phyloP scores from a whole-genome alignment of 2,797 vertebrate genomes.

The Alcedo quadribrachys region DNA sequence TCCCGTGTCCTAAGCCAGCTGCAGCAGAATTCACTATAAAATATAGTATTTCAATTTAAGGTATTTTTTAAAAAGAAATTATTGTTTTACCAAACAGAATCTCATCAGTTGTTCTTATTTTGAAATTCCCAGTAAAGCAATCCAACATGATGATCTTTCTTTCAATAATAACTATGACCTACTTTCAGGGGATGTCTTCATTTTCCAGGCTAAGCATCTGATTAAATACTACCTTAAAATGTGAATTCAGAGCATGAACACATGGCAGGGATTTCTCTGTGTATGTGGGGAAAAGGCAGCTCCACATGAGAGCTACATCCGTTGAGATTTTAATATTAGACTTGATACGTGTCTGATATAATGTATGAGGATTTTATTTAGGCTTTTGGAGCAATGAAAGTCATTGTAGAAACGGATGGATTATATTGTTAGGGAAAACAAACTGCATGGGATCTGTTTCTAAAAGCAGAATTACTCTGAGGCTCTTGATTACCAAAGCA shows the following conservation, averaged over 20 bases:
- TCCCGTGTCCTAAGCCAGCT: background rate
- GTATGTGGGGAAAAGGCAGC: background rate
- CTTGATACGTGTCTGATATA: background rate
- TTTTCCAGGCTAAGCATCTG: conserved; percentile 24
- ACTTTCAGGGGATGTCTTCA: background rate
- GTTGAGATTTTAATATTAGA: background rate
- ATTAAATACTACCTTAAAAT: conserved; percentile 35
- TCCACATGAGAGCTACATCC: background rate
- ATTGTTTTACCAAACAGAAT: background rate
- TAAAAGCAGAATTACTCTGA: background rate
- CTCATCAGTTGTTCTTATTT: background rate
- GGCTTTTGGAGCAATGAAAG: background rate
- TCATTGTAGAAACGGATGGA: background rate
- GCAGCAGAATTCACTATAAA: background rate
- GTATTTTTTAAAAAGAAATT: background rate
- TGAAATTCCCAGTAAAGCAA: background rate
- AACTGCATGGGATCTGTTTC: background rate
- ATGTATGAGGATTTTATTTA: background rate
- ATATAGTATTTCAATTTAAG: background rate
- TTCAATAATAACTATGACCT: conserved; percentile 20
- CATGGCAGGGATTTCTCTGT: background rate
- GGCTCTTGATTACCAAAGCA: background rate
- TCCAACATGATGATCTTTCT: background rate
- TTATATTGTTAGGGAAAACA: background rate
- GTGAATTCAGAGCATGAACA: background rate